A percentile compares a stretch with the other conserved stretches of the same genome.
phyloP scores from a whole-genome alignment of 2,113 vertebrate genomes.

The Protobothrops flavoviridis region DNA sequence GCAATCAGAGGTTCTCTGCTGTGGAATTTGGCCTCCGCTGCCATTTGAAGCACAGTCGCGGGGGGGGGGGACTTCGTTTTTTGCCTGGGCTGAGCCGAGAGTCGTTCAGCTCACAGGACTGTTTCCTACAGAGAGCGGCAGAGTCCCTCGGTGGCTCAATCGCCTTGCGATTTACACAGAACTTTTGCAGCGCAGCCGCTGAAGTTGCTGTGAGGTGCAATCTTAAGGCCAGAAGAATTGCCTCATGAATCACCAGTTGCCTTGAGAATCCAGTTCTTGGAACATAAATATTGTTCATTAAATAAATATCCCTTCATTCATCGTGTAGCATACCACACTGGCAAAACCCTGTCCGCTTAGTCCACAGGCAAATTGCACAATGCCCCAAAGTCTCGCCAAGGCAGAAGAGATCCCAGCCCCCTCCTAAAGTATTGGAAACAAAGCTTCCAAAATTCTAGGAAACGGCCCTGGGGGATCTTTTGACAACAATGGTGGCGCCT shows the following conservation, averaged over 20 bases:
- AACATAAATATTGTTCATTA: neutral
- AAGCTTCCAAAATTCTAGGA: neutral
- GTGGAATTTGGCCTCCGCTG: accelerated
- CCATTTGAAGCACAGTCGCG: neutral
- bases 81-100: neutral
- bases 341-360: neutral
- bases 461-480: neutral
- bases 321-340: neutral
- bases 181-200: neutral
- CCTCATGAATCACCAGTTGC: neutral
- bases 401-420: neutral
- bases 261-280: neutral
- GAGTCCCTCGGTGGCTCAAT: neutral
- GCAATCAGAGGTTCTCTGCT: neutral
- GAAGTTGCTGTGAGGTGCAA: neutral
- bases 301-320: neutral
- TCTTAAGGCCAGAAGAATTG: neutral
- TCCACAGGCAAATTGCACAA: neutral
- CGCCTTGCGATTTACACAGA: neutral
- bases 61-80: neutral
- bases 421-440: neutral
- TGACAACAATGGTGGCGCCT: neutral
- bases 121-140: neutral
- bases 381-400: neutral
- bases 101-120: neutral